These are phyloP conservation scores for Parazoanthus swiftii DNA, from an alignment of 92 coral and sea anemone genomes.

Conservation along the genomic window DNA sequence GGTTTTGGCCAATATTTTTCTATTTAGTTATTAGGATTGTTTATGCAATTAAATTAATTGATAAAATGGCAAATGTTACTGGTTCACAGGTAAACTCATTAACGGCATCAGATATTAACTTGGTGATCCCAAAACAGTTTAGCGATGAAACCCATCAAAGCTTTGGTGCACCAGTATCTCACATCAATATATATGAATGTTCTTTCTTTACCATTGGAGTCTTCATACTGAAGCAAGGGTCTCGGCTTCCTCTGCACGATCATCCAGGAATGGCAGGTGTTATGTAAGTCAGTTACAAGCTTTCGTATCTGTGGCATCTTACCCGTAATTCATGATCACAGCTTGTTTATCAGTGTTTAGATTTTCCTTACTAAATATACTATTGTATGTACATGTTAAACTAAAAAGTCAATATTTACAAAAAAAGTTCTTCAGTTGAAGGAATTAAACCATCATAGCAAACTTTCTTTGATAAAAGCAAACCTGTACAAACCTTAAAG, in stretches of 20 bases:
- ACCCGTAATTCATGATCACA: too few relatives aligned
- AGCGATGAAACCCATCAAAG: constrained; percentile 29
- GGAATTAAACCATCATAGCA: too few relatives aligned
- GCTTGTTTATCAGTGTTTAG: background rate
- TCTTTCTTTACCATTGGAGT: constrained; percentile 90
- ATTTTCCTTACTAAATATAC: too few relatives aligned
- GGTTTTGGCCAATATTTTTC: too few relatives aligned
- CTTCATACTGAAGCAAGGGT: constrained; percentile 79
- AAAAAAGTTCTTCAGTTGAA: too few relatives aligned
- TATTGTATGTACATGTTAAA: too few relatives aligned
- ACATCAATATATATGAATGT: constrained; percentile 83
- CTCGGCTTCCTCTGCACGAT: constrained; percentile 90
- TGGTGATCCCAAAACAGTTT: constrained; percentile 54
- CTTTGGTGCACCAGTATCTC: constrained; percentile 79
- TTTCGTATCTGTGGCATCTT: too few relatives aligned
- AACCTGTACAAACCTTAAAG: too few relatives aligned
- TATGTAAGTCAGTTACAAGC: constrained; percentile 61
- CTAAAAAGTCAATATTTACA: too few relatives aligned
- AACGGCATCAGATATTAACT: constrained; percentile 82
- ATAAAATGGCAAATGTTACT: background rate
- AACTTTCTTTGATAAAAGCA: too few relatives aligned
- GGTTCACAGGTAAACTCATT: constrained; percentile 64
- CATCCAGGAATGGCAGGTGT: constrained; percentile 96
- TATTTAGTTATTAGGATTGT: too few relatives aligned
- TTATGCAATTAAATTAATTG: too few relatives aligned